Evolutionary conservation across 2,888 invertebrate genomes (phyloP).

Genomic region (Epiblema foenella): DNA sequence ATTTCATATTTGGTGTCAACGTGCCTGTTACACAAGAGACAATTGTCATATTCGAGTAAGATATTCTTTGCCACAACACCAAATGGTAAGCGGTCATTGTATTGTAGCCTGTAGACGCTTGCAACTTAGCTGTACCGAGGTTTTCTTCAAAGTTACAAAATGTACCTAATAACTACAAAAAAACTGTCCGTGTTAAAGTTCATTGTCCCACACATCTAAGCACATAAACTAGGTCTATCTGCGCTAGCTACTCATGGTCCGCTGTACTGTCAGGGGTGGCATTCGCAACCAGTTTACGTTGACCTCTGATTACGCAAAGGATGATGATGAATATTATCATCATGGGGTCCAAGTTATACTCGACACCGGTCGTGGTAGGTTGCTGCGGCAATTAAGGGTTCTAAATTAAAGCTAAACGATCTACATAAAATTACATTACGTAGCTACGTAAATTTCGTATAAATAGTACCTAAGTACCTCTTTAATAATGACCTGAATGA

Average conservation of each 20-base stretch:
- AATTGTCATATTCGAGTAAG: too few relatives aligned
- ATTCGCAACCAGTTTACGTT: neutral
- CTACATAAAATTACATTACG: neutral
- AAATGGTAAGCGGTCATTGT: too few relatives aligned
- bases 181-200: too few relatives aligned
- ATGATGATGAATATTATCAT: neutral
- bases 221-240: neutral
- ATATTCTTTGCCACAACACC: too few relatives aligned
- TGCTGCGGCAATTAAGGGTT: slow-evolving; percentile 1
- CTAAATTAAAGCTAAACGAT: slow-evolving; percentile 14
- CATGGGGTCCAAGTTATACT: neutral
- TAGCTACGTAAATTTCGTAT: neutral
- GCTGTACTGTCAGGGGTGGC: slow-evolving; percentile 4
- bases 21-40: too few relatives aligned
- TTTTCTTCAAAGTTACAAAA: too few relatives aligned
- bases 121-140: too few relatives aligned
- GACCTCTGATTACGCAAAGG: neutral
- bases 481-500: neutral
- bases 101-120: too few relatives aligned
- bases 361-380: neutral
- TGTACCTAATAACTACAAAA: too few relatives aligned
- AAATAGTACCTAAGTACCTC: neutral
- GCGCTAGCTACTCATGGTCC: slow-evolving; percentile 26
- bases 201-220: neutral
- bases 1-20: too few relatives aligned